These are phyloP conservation scores for Lampris megalopsis DNA, from an alignment of 2,113 vertebrate genomes.

Conservation along the genomic window DNA sequence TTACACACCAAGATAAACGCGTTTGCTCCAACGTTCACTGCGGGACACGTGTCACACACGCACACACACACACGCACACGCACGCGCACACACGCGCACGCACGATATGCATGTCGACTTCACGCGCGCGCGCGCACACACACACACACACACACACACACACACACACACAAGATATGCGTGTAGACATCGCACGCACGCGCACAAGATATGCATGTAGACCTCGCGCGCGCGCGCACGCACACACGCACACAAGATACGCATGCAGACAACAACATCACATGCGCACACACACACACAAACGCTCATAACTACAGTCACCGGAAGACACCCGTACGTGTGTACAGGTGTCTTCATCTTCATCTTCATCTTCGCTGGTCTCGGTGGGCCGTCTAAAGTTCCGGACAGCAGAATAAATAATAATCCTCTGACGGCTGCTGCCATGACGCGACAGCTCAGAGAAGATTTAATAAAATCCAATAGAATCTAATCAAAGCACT, in stretches of 20 bases:
- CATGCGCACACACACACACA: too few relatives aligned
- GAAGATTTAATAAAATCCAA: conserved; percentile 84
- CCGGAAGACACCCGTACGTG: too few relatives aligned
- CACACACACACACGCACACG: background rate
- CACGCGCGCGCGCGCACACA: background rate
- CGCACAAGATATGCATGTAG: background rate
- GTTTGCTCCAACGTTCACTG: conserved; percentile 20
- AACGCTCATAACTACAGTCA: too few relatives aligned
- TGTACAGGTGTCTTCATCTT: background rate
- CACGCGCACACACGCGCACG: background rate
- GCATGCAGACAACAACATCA: background rate
- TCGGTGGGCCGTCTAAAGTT: conserved; percentile 52
- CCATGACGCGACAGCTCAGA: conserved; percentile 74
- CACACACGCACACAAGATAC: background rate
- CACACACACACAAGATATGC: conserved; percentile 1
- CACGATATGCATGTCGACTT: background rate
- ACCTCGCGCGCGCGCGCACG: too few relatives aligned
- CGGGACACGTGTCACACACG: background rate
- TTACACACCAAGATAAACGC: conserved; percentile 9
- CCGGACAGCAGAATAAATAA: conserved; percentile 81
- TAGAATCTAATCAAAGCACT: conserved; percentile 78
- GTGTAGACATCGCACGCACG: background rate
- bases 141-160: background rate
- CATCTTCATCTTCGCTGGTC: background rate
- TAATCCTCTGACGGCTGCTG: conserved; percentile 72